These are phyloP conservation scores for Linhomoeus sp. DNA, from an alignment of 2,888 invertebrate genomes.

Conservation along the genomic window DNA sequence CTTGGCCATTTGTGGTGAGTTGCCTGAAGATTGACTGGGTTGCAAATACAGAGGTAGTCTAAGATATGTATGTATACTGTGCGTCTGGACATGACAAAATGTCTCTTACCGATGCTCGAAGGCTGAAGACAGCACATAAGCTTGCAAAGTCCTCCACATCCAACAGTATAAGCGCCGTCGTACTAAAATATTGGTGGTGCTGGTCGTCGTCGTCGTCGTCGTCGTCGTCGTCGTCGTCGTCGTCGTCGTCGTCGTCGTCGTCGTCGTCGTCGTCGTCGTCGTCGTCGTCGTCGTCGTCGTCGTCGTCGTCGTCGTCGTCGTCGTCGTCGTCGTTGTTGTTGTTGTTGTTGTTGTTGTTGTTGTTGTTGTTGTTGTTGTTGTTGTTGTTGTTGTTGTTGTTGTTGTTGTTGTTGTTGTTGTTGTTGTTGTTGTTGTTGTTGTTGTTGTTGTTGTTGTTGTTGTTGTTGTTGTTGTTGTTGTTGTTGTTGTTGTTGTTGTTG, in stretches of 20 bases:
- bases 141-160: constrained; percentile 19
- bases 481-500: background rate
- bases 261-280: no score
- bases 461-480: background rate
- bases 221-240: no score
- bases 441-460: background rate
- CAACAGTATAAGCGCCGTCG: constrained; percentile 15
- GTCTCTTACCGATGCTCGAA: constrained; percentile 1
- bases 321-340: background rate
- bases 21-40: no score
- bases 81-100: no score
- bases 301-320: background rate
- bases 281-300: background rate
- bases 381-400: background rate
- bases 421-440: background rate
- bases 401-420: background rate
- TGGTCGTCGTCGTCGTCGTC: no score
- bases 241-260: no score
- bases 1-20: constrained; percentile 10
- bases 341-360: background rate
- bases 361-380: background rate
- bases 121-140: constrained; percentile 20
- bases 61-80: background rate
- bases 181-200: constrained; percentile 4
- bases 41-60: background rate